Percentiles rank a stretch among this genome's conserved stretches.
Conservation (phyloP, 2,797 vertebrate genomes). For the Aulostomus chinensis region DNA sequence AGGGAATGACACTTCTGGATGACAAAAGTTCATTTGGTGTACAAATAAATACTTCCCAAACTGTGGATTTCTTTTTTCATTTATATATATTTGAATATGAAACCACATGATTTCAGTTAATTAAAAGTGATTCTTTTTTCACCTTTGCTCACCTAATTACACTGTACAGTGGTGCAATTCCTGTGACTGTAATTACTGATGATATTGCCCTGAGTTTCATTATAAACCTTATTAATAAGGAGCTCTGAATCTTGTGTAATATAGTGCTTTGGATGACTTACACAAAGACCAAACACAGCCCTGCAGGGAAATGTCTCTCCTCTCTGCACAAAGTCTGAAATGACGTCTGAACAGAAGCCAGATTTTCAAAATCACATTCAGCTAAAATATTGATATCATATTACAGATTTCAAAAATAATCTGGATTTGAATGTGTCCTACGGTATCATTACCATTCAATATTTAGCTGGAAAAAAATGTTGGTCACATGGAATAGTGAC, state of each 20-base stretch:
- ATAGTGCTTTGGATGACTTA: slow-evolving; percentile 49
- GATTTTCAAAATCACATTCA: no score
- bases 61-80: slow-evolving; percentile 45
- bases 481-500: no score
- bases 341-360: no score
- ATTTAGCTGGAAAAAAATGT: no score
- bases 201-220: slow-evolving; percentile 76
- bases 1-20: no score
- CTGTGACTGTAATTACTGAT: slow-evolving; percentile 66
- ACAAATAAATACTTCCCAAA: slow-evolving; percentile 47
- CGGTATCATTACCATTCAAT: no score
- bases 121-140: slow-evolving; percentile 59
- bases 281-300: slow-evolving; percentile 37
- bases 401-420: no score
- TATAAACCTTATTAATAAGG: slow-evolving; percentile 67
- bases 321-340: no score
- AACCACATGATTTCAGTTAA: slow-evolving; percentile 61
- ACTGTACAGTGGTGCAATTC: slow-evolving; percentile 49
- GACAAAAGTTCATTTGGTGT: slow-evolving; percentile 28
- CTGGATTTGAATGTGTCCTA: no score
- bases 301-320: slow-evolving; percentile 30
- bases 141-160: slow-evolving; percentile 69
- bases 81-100: slow-evolving; percentile 52
- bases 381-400: no score
- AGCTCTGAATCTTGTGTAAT: slow-evolving; percentile 50